These are phyloP conservation scores for Australoheros scitulus DNA, from an alignment of 2,113 vertebrate genomes.

Conservation along the genomic window DNA sequence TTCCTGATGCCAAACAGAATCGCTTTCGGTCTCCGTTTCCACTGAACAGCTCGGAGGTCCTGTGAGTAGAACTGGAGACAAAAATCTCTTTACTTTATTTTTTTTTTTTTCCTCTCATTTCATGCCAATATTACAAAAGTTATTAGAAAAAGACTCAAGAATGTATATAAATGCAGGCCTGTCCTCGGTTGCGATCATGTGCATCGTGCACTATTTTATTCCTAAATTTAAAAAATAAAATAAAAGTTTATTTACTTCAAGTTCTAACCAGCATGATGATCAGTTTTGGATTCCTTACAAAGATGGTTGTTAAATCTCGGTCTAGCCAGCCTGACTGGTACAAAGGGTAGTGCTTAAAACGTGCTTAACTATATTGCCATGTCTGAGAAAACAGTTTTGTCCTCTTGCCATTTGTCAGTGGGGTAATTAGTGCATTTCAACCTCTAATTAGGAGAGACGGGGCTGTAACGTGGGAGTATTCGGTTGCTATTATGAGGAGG, in stretches of 20 bases:
- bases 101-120: constrained; percentile 7
- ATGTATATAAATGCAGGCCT: background rate
- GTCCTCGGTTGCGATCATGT: background rate
- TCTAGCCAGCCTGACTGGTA: background rate
- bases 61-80: constrained; percentile 21
- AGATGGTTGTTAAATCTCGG: background rate
- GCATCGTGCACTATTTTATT: background rate
- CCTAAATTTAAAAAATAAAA: background rate
- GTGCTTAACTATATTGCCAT: background rate
- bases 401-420: constrained; percentile 12
- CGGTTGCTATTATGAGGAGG: background rate
- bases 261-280: background rate
- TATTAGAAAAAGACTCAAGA: background rate
- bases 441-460: background rate
- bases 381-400: background rate
- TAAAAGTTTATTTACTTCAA: background rate
- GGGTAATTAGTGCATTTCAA: background rate
- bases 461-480: background rate
- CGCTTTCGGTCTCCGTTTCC: constrained; percentile 21
- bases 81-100: constrained; percentile 6
- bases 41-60: constrained; percentile 18
- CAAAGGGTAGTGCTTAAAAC: background rate
- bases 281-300: background rate
- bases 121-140: background rate
- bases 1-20: constrained; percentile 34